Percentiles rank a stretch among this genome's conserved stretches.
These are phyloP conservation scores for Galaxias olidus DNA, from an alignment of 2,797 vertebrate genomes.

Conservation along the genomic window DNA sequence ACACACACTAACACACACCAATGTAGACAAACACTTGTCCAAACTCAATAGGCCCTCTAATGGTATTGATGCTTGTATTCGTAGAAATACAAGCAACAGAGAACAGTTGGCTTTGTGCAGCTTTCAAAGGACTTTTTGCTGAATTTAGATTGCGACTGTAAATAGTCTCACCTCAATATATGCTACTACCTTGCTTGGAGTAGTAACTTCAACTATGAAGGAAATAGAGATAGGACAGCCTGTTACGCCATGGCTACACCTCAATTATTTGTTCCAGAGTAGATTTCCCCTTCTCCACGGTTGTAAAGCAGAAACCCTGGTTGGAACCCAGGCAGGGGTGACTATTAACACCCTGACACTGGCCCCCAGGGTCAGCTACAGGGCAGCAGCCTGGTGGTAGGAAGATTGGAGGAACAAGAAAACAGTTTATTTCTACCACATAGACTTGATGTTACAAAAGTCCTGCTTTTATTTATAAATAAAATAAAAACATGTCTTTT, in stretches of 20 bases:
- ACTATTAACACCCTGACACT: conserved; percentile 72
- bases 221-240: conserved; percentile 14
- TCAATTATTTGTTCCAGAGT: conserved; percentile 40
- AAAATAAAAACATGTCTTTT: no score
- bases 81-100: no score
- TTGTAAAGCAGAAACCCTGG: conserved; percentile 70
- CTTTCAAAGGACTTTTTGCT: neutral
- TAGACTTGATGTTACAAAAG: conserved; percentile 18
- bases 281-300: conserved; percentile 44
- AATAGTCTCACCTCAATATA: no score
- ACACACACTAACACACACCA: neutral
- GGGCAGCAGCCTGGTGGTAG: conserved; percentile 61
- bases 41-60: conserved; percentile 33
- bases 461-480: no score
- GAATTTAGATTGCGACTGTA: no score
- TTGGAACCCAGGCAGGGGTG: conserved; percentile 63
- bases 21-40: conserved; percentile 44
- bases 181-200: no score
- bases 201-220: neutral
- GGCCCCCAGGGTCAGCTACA: conserved; percentile 51
- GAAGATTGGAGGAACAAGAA: conserved; percentile 28
- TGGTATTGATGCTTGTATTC: conserved; percentile 9
- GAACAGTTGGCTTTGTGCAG: neutral
- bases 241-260: conserved; percentile 47
- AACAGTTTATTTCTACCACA: conserved; percentile 43